phyloP scores from a whole-genome alignment of 37 sponge, comb jelly and placozoan genomes.

The Bolinopsis microptera region DNA sequence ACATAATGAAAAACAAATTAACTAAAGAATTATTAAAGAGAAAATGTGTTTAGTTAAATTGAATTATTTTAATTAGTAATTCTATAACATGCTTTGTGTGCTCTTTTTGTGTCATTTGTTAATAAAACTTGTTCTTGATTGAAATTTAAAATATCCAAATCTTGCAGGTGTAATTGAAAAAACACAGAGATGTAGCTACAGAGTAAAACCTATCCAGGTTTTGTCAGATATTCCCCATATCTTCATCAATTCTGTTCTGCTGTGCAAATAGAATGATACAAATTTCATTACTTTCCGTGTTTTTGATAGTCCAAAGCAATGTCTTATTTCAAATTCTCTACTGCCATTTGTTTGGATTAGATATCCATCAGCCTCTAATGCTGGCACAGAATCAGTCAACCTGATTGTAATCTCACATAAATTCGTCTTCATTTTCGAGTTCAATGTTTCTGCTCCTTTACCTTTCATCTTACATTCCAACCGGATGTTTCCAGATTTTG shows the following conservation, averaged over 20 bases:
- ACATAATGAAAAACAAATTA: no score
- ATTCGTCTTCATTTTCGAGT: not conserved
- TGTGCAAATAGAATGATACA: not conserved
- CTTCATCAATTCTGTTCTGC: not conserved
- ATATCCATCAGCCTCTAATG: not conserved
- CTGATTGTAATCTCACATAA: not conserved
- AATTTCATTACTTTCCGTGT: not conserved
- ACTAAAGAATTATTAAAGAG: no score
- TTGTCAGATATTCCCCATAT: not conserved
- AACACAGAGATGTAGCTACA: no score
- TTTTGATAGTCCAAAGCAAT: not conserved
- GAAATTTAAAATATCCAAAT: no score
- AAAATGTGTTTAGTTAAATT: no score
- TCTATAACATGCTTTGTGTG: no score
- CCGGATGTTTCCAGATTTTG: not conserved
- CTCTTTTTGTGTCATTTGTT: no score
- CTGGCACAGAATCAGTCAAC: not conserved
- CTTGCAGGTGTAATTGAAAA: no score
- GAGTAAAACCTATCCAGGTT: not conserved
- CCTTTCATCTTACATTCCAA: not conserved
- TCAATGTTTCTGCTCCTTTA: not conserved
- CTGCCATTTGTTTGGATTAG: not conserved
- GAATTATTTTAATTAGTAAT: no score
- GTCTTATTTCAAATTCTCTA: not conserved
- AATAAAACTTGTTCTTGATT: no score